Conservation (phyloP, 2,888 invertebrate genomes). For the Tetanocera ferruginea region DNA sequence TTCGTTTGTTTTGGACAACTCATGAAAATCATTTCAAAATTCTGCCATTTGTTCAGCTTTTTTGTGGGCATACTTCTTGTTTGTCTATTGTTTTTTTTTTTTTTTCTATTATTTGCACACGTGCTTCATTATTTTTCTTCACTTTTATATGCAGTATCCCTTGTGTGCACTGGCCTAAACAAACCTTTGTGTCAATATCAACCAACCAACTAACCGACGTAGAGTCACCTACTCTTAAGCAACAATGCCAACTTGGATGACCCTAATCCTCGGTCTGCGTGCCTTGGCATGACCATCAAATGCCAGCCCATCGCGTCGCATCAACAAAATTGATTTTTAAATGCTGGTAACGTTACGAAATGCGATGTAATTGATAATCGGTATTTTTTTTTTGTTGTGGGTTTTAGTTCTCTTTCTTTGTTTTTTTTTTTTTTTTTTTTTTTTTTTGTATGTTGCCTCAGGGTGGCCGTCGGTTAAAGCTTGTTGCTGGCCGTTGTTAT, state of each 20-base stretch:
- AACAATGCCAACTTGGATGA: constrained; percentile 1
- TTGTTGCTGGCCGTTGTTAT: background rate
- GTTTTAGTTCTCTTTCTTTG: too few species aligned
- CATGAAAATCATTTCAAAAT: too few species aligned
- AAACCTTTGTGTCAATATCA: constrained; percentile 9
- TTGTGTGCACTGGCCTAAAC: background rate
- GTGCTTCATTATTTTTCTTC: background rate
- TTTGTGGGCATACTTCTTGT: too few species aligned
- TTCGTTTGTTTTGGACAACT: too few species aligned
- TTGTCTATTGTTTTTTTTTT: too few species aligned
- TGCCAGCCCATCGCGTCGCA: background rate
- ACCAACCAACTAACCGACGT: background rate
- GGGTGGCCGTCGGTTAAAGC: background rate
- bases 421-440: background rate
- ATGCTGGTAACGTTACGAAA: constrained; percentile 23
- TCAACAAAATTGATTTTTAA: constrained; percentile 27
- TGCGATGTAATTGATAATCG: constrained; percentile 45
- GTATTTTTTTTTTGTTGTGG: background rate
- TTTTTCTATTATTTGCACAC: background rate
- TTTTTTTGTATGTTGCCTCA: background rate
- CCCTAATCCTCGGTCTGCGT: background rate
- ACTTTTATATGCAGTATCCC: background rate
- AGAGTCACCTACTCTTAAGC: background rate
- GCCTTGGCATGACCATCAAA: constrained; percentile 1
- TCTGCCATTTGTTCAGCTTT: too few species aligned